Evolutionary conservation across 2,113 vertebrate genomes (phyloP), one percentile per base, ranked within the genome.

Genomic region (Hippocampus zosterae): DNA sequence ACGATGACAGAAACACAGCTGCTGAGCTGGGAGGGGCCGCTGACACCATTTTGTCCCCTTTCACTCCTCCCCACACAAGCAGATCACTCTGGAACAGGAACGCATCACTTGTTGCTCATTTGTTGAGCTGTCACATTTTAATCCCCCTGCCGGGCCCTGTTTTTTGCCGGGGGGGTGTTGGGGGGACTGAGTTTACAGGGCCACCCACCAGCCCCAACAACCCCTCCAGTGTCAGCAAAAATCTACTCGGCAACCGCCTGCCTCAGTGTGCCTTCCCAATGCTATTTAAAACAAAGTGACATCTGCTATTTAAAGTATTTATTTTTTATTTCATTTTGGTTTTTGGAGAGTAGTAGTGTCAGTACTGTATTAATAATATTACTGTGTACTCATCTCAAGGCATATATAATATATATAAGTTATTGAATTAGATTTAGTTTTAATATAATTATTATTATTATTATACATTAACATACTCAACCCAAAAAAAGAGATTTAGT

Each of bases 321-420:
- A 99, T 91, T 83, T 94, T 95, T 95, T 95, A 94, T 94, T 93
- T 94, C 94, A 93, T 85, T 53, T 53, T 55, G 94, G 91, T 91
- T 83, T 94, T 95, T 95, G 94, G 91, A 95, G 94, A 93, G 92
- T 94, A 94, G 92, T 96, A 94, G 96, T 93, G 93, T 93, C 92
- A 92, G 95, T 96, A 97, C 94, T 98, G 94, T 97, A 96, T 95
- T 94, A 90, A 87, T 94, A 90, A 87, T 93, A 95, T 87, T 63
- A 89, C 88, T 91, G 96, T 98, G 95, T 98, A 95, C 95, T 99
- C 97, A 99, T 98, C 97, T 99, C 97, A 99, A 96, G 95, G 94
- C 94, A 95, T 92, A 91, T 98, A 98, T 98, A 55, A 55, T n/a
- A 63, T 92, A 91, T 87, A 91, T 97, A 99, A 98, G 94, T 98